phyloP scores from a whole-genome alignment of 2,797 vertebrate genomes.

The Melanotaenia maccullochi region DNA sequence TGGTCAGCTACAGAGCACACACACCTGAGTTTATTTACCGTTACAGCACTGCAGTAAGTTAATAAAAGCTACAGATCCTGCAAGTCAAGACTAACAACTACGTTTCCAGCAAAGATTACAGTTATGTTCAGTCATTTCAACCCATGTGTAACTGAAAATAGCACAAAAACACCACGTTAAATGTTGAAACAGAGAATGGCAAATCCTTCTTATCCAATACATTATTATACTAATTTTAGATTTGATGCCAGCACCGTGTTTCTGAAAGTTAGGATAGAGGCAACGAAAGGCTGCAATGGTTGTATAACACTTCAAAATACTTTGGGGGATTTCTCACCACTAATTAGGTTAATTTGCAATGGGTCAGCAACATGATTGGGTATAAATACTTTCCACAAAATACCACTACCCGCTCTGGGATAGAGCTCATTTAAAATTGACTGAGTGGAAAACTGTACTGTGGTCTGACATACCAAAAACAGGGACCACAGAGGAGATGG shows the following conservation, averaged over 20 bases:
- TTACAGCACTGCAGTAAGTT: neutral
- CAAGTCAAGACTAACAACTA: neutral
- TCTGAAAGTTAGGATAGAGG: neutral
- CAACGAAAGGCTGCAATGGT: neutral
- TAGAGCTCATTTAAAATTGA: no score
- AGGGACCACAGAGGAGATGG: no score
- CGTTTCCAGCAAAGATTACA: neutral
- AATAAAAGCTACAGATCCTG: neutral
- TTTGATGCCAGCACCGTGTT: neutral
- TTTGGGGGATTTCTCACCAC: neutral
- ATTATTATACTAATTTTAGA: neutral
- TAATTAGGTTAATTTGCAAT: neutral
- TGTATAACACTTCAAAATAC: no score
- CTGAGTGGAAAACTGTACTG: no score
- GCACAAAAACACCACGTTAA: neutral
- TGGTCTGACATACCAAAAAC: no score
- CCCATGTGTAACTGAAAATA: neutral
- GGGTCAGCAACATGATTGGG: no score
- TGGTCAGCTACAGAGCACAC: constrained; percentile 80
- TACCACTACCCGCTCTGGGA: no score
- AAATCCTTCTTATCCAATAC: neutral
- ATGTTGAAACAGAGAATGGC: neutral
- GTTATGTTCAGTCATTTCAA: neutral
- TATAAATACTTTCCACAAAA: no score
- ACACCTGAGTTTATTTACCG: neutral